These are phyloP conservation scores for Spatulosminthurus flaviceps DNA, from an alignment of 2,888 invertebrate genomes.

Conservation along the genomic window DNA sequence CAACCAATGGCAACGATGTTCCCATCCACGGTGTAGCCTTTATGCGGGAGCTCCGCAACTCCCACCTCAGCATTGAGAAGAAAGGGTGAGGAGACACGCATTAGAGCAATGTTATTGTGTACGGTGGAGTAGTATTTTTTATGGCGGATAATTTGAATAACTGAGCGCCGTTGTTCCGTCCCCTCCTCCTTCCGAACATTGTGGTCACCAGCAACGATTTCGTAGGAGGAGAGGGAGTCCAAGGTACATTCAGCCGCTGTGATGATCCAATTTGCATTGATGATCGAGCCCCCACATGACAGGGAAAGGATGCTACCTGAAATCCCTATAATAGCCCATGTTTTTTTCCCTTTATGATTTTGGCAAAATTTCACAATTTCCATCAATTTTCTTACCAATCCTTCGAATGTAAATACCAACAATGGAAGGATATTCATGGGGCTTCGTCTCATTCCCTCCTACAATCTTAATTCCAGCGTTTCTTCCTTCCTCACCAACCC, in stretches of 20 bases:
- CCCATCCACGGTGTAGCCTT: not conserved
- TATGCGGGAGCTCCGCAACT: too few species aligned
- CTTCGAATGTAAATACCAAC: not conserved
- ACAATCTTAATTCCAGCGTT: not conserved
- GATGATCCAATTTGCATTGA: constrained; percentile 6
- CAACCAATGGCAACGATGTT: not conserved
- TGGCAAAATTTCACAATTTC: not conserved
- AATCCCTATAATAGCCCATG: too few species aligned
- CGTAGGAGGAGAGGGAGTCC: not conserved
- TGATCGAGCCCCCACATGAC: not conserved
- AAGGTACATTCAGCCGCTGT: not conserved
- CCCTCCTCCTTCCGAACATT: not conserved
- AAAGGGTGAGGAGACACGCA: too few species aligned
- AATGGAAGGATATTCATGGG: not conserved
- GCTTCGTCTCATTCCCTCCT: not conserved
- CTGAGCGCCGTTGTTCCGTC: constrained; percentile 9
- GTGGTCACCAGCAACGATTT: constrained; percentile 18
- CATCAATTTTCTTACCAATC: too few species aligned
- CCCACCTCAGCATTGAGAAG: too few species aligned
- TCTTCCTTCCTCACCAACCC: not conserved
- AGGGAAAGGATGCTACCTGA: not conserved
- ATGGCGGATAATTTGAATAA: not conserved
- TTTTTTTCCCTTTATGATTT: too few species aligned
- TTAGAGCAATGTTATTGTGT: too few species aligned
- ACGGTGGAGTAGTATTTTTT: too few species aligned